Conservation (phyloP, 2,797 vertebrate genomes). For the Silurus aristotelis region DNA sequence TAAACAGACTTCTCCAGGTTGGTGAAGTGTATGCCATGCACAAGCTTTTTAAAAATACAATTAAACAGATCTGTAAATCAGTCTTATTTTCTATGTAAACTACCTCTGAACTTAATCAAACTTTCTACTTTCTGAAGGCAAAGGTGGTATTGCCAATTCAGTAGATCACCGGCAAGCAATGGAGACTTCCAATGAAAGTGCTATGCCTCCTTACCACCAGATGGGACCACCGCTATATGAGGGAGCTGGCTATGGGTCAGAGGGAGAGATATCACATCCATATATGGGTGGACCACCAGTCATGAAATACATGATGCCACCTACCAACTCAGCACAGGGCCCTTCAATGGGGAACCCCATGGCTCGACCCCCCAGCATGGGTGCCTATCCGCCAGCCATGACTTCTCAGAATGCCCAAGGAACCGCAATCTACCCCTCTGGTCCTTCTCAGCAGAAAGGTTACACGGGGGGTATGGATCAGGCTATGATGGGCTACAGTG, state of each 20-base stretch:
- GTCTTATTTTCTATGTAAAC: background rate
- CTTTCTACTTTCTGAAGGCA: constrained; percentile 66
- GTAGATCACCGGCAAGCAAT: constrained; percentile 85
- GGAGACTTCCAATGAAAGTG: constrained; percentile 81
- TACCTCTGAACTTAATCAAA: background rate
- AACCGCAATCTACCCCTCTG: constrained; percentile 74
- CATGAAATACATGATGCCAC: constrained; percentile 89
- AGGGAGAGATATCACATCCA: constrained; percentile 81
- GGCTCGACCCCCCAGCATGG: constrained; percentile 79
- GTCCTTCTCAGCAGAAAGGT: constrained; percentile 81
- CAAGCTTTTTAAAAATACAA: background rate
- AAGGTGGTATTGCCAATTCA: constrained; percentile 77
- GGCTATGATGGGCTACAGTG: constrained; percentile 82
- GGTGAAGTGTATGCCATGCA: constrained; percentile 38
- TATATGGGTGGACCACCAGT: constrained; percentile 79
- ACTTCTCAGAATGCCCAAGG: constrained; percentile 68
- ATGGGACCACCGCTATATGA: constrained; percentile 84
- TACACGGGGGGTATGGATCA: constrained; percentile 82
- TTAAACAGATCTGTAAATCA: background rate
- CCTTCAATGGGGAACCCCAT: constrained; percentile 80
- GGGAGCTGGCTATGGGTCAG: constrained; percentile 79
- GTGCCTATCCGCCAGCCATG: constrained; percentile 76
- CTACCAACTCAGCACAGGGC: constrained; percentile 76
- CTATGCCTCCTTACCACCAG: constrained; percentile 86
- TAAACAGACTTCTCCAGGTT: constrained; percentile 97